Conservation (phyloP, 1,140 invertebrate genomes). For the Periplaneta americana region DNA sequence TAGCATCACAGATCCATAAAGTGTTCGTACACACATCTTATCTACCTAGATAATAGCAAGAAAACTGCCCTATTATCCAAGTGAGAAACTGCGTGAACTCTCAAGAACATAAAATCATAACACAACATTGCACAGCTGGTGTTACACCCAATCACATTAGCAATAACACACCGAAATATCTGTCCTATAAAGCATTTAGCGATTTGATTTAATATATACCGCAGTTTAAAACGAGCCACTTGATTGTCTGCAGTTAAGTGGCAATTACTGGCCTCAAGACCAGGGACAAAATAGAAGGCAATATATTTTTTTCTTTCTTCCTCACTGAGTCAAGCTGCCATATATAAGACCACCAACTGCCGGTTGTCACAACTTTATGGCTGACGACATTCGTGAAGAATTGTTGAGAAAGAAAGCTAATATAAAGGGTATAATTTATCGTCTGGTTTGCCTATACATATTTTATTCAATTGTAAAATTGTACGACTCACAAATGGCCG, state of each 20-base stretch:
- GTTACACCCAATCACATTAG: not conserved
- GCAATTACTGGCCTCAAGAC: not conserved
- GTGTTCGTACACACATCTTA: no score
- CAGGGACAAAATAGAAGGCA: not conserved
- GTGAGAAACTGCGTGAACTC: not conserved
- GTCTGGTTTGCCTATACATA: not conserved
- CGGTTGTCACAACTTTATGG: not conserved
- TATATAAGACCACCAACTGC: not conserved
- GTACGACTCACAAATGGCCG: not conserved
- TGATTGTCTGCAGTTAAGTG: not conserved
- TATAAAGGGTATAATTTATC: not conserved
- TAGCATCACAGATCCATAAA: no score
- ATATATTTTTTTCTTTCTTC: not conserved
- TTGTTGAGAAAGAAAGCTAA: not conserved
- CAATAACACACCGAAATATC: not conserved
- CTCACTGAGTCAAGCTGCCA: not conserved
- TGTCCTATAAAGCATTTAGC: not conserved
- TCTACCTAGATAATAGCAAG: not conserved
- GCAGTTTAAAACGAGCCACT: not conserved
- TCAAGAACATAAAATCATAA: not conserved
- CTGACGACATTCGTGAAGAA: not conserved
- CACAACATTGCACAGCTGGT: not conserved
- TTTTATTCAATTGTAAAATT: not conserved
- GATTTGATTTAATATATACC: not conserved
- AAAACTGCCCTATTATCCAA: not conserved